Conservation (phyloP, 2,888 invertebrate genomes). For the Lepidocyrtoides sp. region DNA sequence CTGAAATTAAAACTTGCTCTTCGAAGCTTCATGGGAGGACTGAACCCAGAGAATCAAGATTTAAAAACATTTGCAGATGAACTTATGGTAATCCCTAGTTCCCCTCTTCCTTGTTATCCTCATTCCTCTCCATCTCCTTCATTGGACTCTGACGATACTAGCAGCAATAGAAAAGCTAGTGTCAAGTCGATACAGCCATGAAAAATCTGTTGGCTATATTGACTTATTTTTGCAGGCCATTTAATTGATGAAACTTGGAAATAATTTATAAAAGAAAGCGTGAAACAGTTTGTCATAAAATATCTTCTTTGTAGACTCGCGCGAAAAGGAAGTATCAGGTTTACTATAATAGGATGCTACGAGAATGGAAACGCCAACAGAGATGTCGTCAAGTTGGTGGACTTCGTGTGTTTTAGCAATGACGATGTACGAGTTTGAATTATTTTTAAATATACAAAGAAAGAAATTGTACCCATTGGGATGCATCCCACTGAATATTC, state of each 20-base stretch:
- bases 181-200: too few relatives aligned
- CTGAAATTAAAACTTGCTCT: conserved; percentile 80
- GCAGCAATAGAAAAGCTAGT: conserved; percentile 5
- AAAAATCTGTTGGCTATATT: too few relatives aligned
- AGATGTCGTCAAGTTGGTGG: conserved; percentile 81
- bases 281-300: neutral
- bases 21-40: conserved; percentile 84
- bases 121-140: conserved; percentile 56
- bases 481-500: too few relatives aligned
- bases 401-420: conserved; percentile 51
- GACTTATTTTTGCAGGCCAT: too few relatives aligned
- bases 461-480: neutral
- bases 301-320: conserved; percentile 56
- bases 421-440: neutral
- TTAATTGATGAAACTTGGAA: too few relatives aligned
- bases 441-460: too few relatives aligned
- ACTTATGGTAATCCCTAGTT: conserved; percentile 80
- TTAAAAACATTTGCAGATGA: conserved; percentile 67
- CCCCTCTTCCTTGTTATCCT: conserved; percentile 69
- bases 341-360: conserved; percentile 70
- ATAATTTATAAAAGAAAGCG: too few relatives aligned
- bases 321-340: conserved; percentile 69
- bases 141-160: conserved; percentile 49
- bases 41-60: conserved; percentile 82
- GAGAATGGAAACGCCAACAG: conserved; percentile 77